Evolutionary conservation across 2,888 invertebrate species (phyloP), one percentile per base, ranked within the genome.

Genomic region (Dryobota labecula): DNA sequence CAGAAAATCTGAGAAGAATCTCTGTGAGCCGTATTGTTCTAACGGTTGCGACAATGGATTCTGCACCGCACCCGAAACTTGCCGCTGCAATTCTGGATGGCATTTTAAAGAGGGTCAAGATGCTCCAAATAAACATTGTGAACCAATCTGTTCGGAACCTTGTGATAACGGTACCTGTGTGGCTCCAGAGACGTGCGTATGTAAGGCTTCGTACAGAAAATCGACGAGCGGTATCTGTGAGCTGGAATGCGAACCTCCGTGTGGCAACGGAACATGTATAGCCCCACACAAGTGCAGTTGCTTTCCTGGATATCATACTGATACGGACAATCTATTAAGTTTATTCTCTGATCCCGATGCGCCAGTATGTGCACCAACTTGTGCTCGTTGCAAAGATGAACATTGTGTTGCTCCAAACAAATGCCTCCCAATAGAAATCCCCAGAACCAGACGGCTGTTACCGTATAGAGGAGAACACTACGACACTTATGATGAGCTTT

Each of bases 131-230:
- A 58, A 36, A 63, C 20, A 8, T 20, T 91, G 91, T 53, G 56
- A 72, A 56, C 87, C 90, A 11, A 70, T 84, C 4, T 96, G 96
- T 77, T 76, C 82, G 0, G 90, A 93, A 30, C 53, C 70, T 49
- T 78, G 78, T 43, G 20, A 13, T 20, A 76, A 80, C 13, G 82
- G 91, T 15, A 78, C 57, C 6, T 92, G 91, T 70, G 47, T 84
- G 0, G 84, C 79, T 1, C 91, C 92, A 6, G 75, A 89, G 15
- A 72, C 66, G 1, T 92, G 92, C 63, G 36, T 72, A 8, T 92
- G 92, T 65, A 43, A 84, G 27, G 77, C 77, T 49, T 41, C 15
- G 9, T 78, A 66, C n/a, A 58, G 3, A 27, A 76, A 65, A 49
- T 45, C 76, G 8, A 41, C 30, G 24, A 49, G 8, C 13, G 54